Evolutionary conservation across 2,113 vertebrate genomes (phyloP).

Genomic region (Semicossyphus pulcher): DNA sequence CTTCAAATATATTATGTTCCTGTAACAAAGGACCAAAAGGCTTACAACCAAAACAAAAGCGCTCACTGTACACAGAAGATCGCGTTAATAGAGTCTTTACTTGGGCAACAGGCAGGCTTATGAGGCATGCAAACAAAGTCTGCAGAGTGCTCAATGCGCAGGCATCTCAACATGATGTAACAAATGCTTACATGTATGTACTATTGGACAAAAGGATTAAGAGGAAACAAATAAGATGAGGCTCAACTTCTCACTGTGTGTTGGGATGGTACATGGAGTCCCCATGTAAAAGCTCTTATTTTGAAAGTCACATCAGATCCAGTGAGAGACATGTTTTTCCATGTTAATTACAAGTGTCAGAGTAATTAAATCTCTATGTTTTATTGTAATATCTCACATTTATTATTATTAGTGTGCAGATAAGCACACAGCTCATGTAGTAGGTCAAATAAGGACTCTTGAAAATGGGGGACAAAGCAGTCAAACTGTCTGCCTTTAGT

Average conservation of each 20-base stretch:
- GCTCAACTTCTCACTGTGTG: neutral
- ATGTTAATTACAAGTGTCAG: neutral
- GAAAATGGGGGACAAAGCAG: conserved; percentile 11
- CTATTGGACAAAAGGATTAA: neutral
- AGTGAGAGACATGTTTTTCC: neutral
- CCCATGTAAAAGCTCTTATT: neutral
- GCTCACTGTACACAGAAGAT: no score
- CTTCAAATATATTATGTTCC: neutral
- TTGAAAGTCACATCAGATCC: conserved; percentile 5
- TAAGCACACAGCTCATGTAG: conserved; percentile 4
- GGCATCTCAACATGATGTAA: no score
- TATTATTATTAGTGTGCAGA: neutral
- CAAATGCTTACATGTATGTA: no score
- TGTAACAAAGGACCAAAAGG: neutral
- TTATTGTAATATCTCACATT: neutral
- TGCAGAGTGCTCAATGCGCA: no score
- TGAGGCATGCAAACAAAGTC: neutral
- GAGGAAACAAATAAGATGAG: neutral
- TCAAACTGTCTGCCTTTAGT: conserved; percentile 23
- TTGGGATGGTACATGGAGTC: neutral
- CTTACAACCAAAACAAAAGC: no score
- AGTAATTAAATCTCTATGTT: neutral
- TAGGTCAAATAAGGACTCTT: conserved; percentile 27
- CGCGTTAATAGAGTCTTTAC: no score
- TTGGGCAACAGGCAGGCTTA: neutral